Conservation (phyloP, 2,113 vertebrate species). For the Podocnemis expansa region DNA sequence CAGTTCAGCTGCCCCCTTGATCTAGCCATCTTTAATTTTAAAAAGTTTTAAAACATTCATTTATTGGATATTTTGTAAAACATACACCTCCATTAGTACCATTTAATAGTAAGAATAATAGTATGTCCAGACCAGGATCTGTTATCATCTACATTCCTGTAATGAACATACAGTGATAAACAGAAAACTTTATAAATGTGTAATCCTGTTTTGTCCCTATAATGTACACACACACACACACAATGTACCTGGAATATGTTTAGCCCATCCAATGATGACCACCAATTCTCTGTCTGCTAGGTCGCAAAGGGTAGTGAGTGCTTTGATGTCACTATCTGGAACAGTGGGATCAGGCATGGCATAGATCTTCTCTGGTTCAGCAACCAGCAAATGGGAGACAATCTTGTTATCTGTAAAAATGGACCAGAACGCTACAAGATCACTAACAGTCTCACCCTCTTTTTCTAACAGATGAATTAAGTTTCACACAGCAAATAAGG, state of each 20-base stretch:
- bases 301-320: constrained; percentile 97
- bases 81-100: background rate
- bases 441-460: constrained; percentile 46
- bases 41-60: background rate
- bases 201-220: background rate
- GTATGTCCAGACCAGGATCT: background rate
- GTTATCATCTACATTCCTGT: background rate
- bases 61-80: background rate
- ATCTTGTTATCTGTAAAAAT: constrained; percentile 99
- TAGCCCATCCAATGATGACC: constrained; percentile 99
- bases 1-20: background rate
- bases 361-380: constrained; percentile 99
- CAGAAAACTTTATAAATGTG: background rate
- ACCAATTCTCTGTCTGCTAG: constrained; percentile 97
- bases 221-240: background rate
- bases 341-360: constrained; percentile 99
- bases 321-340: constrained; percentile 99
- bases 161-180: background rate
- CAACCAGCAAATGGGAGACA: constrained; percentile 98
- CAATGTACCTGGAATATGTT: constrained; percentile 95
- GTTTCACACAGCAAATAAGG: background rate
- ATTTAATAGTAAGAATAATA: background rate
- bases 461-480: constrained; percentile 19
- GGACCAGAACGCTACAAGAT: constrained; percentile 70
- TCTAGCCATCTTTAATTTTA: background rate